Conservation (phyloP, 2,888 invertebrate species). For the Dascillus cervinus region DNA sequence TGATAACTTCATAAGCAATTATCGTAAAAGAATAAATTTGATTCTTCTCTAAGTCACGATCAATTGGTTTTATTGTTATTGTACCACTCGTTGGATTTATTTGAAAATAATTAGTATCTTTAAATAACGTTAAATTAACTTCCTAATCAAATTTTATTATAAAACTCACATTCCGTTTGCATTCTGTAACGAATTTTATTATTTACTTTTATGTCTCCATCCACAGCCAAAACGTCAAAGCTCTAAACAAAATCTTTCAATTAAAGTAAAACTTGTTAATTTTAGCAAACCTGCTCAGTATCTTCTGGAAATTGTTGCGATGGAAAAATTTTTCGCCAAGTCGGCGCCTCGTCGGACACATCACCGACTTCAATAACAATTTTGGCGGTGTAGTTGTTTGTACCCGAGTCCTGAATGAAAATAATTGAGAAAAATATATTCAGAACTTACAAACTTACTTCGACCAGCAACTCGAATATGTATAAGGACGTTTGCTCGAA, state of each 20-base stretch:
- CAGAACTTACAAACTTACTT: constrained; percentile 38
- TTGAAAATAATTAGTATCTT: constrained; percentile 16
- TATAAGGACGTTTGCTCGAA: constrained; percentile 47
- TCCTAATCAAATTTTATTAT: no score
- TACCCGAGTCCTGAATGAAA: constrained; percentile 41
- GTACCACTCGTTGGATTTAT: constrained; percentile 26
- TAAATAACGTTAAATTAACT: no score
- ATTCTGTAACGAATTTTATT: no score
- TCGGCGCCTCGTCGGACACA: constrained; percentile 50
- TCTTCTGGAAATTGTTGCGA: constrained; percentile 53
- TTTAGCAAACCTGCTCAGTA: constrained; percentile 28
- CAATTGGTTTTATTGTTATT: constrained; percentile 33
- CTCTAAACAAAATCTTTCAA: no score
- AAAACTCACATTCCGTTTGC: no score
- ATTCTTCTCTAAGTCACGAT: constrained; percentile 33
- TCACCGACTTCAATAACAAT: constrained; percentile 52
- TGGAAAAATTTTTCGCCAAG: constrained; percentile 51
- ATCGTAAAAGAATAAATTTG: constrained; percentile 30
- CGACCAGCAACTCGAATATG: constrained; percentile 48
- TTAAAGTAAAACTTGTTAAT: no score
- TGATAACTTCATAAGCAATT: constrained; percentile 33
- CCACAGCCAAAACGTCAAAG: no score
- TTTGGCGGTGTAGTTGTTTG: constrained; percentile 42
- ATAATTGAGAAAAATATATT: constrained; percentile 2
- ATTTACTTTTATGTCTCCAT: no score